These are phyloP conservation scores for Hippocampus mohnikei DNA, from an alignment of 2,113 vertebrate species.

Conservation along the genomic window DNA sequence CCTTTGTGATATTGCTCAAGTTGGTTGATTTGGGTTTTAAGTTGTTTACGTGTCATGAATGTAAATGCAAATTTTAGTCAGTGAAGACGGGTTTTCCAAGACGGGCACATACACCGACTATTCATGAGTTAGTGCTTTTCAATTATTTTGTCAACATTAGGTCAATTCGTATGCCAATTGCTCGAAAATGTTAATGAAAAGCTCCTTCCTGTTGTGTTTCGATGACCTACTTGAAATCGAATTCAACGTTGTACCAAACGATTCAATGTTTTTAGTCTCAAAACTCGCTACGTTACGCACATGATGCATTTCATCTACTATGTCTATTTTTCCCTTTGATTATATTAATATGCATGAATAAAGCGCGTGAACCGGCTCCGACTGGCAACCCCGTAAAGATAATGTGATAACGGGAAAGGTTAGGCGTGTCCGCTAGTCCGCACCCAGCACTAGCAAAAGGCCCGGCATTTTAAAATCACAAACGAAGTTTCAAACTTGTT, in stretches of 20 bases:
- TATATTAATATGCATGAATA: not conserved
- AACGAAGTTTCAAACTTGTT: not conserved
- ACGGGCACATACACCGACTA: not conserved
- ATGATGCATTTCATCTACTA: not conserved
- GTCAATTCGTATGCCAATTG: not conserved
- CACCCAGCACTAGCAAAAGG: conserved; percentile 18
- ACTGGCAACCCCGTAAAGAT: not conserved
- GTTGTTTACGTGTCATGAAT: not conserved
- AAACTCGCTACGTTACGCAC: too few relatives aligned
- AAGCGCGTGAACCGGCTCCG: not conserved
- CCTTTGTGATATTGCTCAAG: not conserved
- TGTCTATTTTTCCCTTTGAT: not conserved
- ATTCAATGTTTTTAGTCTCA: not conserved
- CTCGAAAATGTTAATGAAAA: not conserved
- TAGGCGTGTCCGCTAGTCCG: conserved; percentile 54
- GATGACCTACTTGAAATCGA: not conserved
- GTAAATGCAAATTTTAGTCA: not conserved
- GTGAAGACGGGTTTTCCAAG: not conserved
- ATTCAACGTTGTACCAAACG: not conserved
- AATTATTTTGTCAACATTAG: not conserved
- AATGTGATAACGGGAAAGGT: conserved; percentile 29
- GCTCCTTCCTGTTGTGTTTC: not conserved
- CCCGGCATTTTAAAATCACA: not conserved
- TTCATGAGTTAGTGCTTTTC: not conserved
- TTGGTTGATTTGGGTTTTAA: not conserved